These are phyloP conservation scores for Menidia beryllina DNA, from an alignment of 2,113 vertebrate species.

Conservation along the genomic window DNA sequence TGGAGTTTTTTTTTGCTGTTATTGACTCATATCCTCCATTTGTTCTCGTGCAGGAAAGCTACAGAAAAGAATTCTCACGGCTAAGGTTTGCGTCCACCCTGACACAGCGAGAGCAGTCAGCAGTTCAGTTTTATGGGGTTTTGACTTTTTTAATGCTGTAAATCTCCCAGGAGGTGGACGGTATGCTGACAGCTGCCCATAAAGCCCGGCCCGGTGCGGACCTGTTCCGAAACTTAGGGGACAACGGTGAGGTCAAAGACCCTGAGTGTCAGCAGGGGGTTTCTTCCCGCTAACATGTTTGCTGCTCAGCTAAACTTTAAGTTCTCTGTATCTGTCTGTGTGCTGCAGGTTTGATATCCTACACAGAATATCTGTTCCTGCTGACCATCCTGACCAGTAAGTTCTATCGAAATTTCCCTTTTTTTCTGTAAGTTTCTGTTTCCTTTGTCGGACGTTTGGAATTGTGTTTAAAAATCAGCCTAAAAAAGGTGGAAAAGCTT, in stretches of 20 bases:
- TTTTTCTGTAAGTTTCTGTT: no score
- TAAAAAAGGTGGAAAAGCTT: no score
- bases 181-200: slow-evolving; percentile 79
- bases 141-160: not conserved
- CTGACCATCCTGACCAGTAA: slow-evolving; percentile 97
- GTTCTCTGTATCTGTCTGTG: not conserved
- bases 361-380: slow-evolving; percentile 96
- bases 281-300: not conserved
- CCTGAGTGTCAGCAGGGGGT: not conserved
- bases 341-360: slow-evolving; percentile 93
- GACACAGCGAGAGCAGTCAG: not conserved
- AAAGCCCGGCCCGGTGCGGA: slow-evolving; percentile 81
- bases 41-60: slow-evolving; percentile 73
- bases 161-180: slow-evolving; percentile 84
- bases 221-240: slow-evolving; percentile 92
- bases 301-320: not conserved
- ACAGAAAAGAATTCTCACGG: slow-evolving; percentile 70
- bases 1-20: not conserved
- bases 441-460: no score
- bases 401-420: no score
- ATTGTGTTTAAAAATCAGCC: no score
- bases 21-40: not conserved
- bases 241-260: slow-evolving; percentile 85
- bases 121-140: not conserved
- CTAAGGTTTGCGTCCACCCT: slow-evolving; percentile 56